A percentile compares a stretch with the other conserved stretches of the same genome.
phyloP scores from a whole-genome alignment of 92 coral and sea anemone genomes.

The Umimayanthus chanpuru region DNA sequence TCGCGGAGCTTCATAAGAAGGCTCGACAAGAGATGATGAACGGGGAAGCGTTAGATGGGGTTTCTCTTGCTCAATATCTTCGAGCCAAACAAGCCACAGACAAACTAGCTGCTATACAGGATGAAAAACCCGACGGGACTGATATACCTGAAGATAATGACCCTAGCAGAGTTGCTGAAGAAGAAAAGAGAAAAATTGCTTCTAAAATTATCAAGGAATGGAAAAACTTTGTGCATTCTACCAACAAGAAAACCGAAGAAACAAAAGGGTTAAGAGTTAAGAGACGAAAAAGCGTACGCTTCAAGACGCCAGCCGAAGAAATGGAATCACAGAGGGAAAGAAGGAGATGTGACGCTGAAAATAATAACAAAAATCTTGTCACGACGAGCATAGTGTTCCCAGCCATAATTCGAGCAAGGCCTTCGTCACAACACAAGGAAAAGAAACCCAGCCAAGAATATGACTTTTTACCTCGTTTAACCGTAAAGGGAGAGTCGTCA shows the following conservation, averaged over 20 bases:
- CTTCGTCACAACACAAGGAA: constrained; percentile 29
- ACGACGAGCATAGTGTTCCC: constrained; percentile 56
- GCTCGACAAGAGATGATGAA: constrained; percentile 68
- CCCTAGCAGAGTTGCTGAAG: constrained; percentile 50
- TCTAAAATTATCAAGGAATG: constrained; percentile 55
- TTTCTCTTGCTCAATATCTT: constrained; percentile 53
- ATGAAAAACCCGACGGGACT: not conserved
- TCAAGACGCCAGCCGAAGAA: constrained; percentile 49
- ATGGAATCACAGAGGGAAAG: constrained; percentile 28
- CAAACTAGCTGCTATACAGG: constrained; percentile 38
- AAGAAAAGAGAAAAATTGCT: constrained; percentile 61
- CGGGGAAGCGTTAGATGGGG: constrained; percentile 54
- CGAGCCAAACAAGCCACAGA: constrained; percentile 53
- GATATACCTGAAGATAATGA: constrained; percentile 16
- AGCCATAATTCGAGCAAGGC: constrained; percentile 48
- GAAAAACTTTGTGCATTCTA: constrained; percentile 51
- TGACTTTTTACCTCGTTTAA: constrained; percentile 22
- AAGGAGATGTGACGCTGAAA: not conserved
- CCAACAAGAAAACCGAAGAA: constrained; percentile 34
- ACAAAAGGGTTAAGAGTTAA: constrained; percentile 48
- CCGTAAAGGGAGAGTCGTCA: constrained; percentile 7
- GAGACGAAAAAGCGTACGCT: constrained; percentile 59
- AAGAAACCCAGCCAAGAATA: constrained; percentile 30
- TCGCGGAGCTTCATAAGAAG: constrained; percentile 58
- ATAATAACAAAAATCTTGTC: constrained; percentile 14